phyloP scores from a whole-genome alignment of 2,797 vertebrate species.

The Margarornis squamiger region DNA sequence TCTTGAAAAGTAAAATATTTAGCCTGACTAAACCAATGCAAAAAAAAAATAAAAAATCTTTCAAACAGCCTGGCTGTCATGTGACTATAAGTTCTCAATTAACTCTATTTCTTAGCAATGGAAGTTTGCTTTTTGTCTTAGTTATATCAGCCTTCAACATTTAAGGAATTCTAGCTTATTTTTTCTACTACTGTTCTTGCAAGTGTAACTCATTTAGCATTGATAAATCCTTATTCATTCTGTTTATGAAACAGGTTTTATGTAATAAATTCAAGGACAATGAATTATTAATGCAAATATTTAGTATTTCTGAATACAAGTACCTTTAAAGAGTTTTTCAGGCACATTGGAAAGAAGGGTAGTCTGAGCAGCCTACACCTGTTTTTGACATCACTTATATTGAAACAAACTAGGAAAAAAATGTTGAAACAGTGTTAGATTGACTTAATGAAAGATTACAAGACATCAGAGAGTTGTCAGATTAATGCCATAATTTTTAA shows the following conservation, averaged over 20 bases:
- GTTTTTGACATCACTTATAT: not conserved
- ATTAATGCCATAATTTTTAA: not conserved
- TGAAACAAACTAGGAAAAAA: not conserved
- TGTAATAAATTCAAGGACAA: not conserved
- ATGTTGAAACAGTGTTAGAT: not conserved
- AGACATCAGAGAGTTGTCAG: not conserved
- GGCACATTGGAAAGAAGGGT: not conserved
- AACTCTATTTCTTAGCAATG: not conserved
- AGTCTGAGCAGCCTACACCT: not conserved
- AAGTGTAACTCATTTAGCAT: not conserved
- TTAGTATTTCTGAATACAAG: not conserved
- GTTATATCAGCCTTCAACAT: not conserved
- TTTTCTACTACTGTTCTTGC: not conserved
- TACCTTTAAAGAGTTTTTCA: not conserved
- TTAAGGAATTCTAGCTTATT: not conserved
- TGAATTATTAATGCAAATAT: not conserved
- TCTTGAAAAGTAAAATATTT: slow-evolving; percentile 19
- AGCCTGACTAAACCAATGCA: not conserved
- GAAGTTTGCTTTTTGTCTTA: not conserved
- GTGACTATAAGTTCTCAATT: not conserved
- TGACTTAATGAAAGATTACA: not conserved
- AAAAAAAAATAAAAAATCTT: not conserved
- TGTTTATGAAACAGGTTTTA: not conserved
- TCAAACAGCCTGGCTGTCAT: not conserved
- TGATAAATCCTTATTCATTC: not conserved